phyloP scores from a whole-genome alignment of 2,797 vertebrate genomes.

The Otolemur crassicaudatus region DNA sequence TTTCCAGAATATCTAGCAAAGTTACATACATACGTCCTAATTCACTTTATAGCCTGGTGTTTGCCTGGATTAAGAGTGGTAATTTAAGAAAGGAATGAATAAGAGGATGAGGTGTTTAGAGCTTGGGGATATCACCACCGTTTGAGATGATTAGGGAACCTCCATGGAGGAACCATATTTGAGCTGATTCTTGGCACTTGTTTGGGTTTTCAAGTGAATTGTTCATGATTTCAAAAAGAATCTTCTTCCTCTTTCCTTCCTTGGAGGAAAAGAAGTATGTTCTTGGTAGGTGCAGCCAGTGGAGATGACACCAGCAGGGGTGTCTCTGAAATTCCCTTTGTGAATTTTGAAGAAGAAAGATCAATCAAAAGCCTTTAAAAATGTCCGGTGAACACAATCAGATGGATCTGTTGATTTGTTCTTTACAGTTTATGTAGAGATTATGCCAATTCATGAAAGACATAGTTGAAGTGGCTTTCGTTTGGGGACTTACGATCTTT shows the following conservation, averaged over 20 bases:
- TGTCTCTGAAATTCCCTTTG: no score
- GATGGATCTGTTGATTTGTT: not conserved
- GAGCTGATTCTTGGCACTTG: not conserved
- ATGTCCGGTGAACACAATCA: not conserved
- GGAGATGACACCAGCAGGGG: not conserved
- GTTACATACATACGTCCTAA: not conserved
- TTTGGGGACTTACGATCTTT: not conserved
- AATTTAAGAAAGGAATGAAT: not conserved
- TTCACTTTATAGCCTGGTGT: not conserved
- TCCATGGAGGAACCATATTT: not conserved
- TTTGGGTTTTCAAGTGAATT: not conserved
- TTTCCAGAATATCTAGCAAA: not conserved
- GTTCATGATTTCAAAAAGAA: conserved; percentile 2
- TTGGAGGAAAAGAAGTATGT: not conserved
- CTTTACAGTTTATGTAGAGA: not conserved
- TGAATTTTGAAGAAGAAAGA: not conserved
- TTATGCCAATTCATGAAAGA: conserved; percentile 1
- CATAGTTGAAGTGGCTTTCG: not conserved
- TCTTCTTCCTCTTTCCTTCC: not conserved
- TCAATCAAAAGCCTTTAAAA: conserved; percentile 5
- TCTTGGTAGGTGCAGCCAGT: not conserved
- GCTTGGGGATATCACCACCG: not conserved
- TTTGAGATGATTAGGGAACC: not conserved
- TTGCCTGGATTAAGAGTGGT: not conserved
- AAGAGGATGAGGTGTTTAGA: not conserved